Conservation (phyloP, 2,888 invertebrate species). For the Campoplex nolae region DNA sequence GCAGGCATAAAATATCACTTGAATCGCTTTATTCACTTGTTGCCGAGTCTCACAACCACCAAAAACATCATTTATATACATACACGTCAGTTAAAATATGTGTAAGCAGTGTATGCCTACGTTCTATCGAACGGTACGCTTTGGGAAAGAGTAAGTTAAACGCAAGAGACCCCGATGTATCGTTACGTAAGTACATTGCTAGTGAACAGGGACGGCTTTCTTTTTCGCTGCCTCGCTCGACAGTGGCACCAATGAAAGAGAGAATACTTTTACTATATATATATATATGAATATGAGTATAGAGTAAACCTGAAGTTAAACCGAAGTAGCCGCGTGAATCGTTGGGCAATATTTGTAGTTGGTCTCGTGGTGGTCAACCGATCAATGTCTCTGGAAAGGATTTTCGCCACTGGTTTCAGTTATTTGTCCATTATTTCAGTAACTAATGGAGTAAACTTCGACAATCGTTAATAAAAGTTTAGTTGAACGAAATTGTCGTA, state of each 20-base stretch:
- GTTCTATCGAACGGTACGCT: not conserved
- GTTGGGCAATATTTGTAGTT: constrained; percentile 34
- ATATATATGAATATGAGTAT: constrained; percentile 9
- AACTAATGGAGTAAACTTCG: too few relatives aligned
- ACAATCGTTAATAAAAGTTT: too few relatives aligned
- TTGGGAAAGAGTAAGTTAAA: constrained; percentile 11
- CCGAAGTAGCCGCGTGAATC: not conserved
- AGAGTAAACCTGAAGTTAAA: not conserved
- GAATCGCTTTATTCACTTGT: too few relatives aligned
- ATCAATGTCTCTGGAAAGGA: too few relatives aligned
- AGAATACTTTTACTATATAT: not conserved
- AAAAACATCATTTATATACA: not conserved
- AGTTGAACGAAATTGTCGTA: too few relatives aligned
- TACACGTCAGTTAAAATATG: not conserved
- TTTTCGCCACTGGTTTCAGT: too few relatives aligned
- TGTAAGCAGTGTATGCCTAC: not conserved
- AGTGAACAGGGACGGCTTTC: constrained; percentile 78
- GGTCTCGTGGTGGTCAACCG: not conserved
- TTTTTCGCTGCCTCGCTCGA: constrained; percentile 77
- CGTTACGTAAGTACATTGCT: constrained; percentile 76
- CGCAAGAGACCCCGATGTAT: constrained; percentile 62
- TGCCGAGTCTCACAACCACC: too few relatives aligned
- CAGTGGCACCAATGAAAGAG: constrained; percentile 39
- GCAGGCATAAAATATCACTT: too few relatives aligned
- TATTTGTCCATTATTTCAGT: too few relatives aligned